Evolutionary conservation across 92 coral and sea anemone species (phyloP).

Genomic region (Galaxea fascicularis): DNA sequence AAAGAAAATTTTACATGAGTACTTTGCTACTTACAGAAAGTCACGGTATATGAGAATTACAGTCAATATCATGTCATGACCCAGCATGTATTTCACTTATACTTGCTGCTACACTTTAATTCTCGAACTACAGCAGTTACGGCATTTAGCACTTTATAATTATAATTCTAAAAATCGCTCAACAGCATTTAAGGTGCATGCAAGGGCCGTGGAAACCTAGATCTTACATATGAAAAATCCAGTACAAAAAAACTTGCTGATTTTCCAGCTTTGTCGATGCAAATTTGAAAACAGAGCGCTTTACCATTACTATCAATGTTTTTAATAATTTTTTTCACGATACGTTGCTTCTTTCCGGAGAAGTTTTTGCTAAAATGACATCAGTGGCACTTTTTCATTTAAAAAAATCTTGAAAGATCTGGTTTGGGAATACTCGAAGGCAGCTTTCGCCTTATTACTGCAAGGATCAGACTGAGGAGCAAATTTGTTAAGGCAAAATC

Average conservation of each 20-base stretch:
- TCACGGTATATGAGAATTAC: constrained; percentile 17
- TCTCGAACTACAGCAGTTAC: no score
- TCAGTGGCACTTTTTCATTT: no score
- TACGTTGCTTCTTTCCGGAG: no score
- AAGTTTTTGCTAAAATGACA: no score
- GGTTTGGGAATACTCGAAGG: no score
- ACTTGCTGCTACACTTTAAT: background rate
- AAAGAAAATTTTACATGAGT: constrained; percentile 6
- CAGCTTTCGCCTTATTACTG: background rate
- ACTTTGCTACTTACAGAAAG: constrained; percentile 3
- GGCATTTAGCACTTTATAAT: background rate
- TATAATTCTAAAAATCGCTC: background rate
- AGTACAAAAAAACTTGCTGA: background rate
- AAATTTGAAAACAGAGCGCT: background rate
- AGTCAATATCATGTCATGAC: background rate
- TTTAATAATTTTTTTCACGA: no score
- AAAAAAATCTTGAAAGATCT: no score
- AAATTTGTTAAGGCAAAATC: background rate
- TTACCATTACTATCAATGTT: background rate
- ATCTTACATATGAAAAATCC: no score
- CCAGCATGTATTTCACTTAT: background rate
- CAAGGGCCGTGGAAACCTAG: no score
- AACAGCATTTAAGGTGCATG: background rate
- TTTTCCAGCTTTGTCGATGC: background rate
- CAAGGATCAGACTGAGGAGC: background rate